phyloP scores from a whole-genome alignment of 2,888 invertebrate species.

The Lasius fuliginosus region DNA sequence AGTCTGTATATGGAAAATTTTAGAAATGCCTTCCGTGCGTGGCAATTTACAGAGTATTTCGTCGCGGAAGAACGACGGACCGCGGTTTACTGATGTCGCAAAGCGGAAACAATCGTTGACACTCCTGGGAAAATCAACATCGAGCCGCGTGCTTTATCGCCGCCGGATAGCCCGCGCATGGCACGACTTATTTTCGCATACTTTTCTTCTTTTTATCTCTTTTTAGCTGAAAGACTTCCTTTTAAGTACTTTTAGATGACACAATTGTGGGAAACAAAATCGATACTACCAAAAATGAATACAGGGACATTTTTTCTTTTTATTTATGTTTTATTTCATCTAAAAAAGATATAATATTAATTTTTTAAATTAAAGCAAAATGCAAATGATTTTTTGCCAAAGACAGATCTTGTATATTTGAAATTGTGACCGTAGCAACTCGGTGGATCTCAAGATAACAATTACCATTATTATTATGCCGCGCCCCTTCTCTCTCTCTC shows the following conservation, averaged over 20 bases:
- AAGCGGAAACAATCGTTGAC: slow-evolving; percentile 56
- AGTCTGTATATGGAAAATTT: slow-evolving; percentile 53
- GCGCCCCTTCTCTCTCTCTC: slow-evolving; percentile 29
- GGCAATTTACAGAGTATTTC: slow-evolving; percentile 55
- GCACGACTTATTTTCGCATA: slow-evolving; percentile 45
- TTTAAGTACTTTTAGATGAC: neutral
- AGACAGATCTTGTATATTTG: neutral
- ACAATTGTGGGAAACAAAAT: neutral
- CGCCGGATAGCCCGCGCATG: slow-evolving; percentile 53
- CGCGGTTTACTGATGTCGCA: slow-evolving; percentile 13
- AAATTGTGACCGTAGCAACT: slow-evolving; percentile 34
- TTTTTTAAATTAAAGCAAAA: neutral
- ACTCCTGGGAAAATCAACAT: slow-evolving; percentile 64
- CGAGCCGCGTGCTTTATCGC: slow-evolving; percentile 29
- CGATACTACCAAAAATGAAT: neutral
- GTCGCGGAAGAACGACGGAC: neutral
- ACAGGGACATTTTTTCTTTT: neutral
- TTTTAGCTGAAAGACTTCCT: neutral
- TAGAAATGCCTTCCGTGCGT: slow-evolving; percentile 51
- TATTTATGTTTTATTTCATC: neutral
- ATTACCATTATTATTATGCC: slow-evolving; percentile 69
- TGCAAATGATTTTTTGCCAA: neutral
- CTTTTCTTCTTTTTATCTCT: neutral
- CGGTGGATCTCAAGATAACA: slow-evolving; percentile 63
- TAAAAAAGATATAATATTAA: neutral